Evolutionary conservation across 1,140 invertebrate species (phyloP).

Genomic region (Apis cerana): DNA sequence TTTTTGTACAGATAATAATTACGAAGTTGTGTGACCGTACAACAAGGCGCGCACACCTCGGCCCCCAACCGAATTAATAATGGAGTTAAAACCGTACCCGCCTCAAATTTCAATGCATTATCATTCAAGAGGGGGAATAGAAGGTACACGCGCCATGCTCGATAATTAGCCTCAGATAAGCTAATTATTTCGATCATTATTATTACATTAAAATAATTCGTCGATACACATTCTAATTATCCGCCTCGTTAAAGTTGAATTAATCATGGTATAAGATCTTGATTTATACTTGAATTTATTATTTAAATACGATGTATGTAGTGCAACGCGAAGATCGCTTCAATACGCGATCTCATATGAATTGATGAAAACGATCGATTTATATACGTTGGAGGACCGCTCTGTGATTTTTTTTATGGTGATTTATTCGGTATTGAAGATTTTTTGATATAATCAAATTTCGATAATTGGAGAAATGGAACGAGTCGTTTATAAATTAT

Average conservation of each 20-base stretch:
- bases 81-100: conserved; percentile 37
- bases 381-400: background rate
- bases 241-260: conserved; percentile 51
- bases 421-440: too few species aligned
- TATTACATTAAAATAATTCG: conserved; percentile 56
- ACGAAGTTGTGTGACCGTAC: conserved; percentile 14
- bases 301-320: background rate
- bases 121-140: conserved; percentile 29
- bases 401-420: background rate
- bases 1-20: conserved; percentile 7
- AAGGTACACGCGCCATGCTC: conserved; percentile 19
- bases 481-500: too few species aligned
- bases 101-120: conserved; percentile 45
- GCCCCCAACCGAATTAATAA: conserved; percentile 35
- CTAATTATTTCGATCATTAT: conserved; percentile 58
- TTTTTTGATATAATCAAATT: too few species aligned
- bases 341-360: background rate
- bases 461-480: too few species aligned
- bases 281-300: background rate
- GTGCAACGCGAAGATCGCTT: background rate
- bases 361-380: background rate
- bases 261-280: conserved; percentile 29
- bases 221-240: conserved; percentile 49
- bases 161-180: conserved; percentile 45
- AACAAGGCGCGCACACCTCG: background rate